Base-by-base conservation (phyloP, 2,888 invertebrate species). In the Orthosia cruda region DNA sequence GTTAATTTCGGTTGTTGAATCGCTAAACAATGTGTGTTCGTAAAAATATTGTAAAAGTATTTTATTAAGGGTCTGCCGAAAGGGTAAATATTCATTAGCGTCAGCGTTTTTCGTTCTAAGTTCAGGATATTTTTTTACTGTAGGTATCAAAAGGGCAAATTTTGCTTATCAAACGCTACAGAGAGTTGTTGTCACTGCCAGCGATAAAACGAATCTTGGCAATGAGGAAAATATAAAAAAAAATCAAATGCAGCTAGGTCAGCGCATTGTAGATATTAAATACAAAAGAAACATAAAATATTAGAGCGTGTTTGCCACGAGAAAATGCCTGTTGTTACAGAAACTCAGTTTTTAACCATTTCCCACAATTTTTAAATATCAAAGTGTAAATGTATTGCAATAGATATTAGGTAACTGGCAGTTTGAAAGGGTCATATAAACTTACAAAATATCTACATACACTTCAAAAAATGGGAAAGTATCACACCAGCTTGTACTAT, bases 31-130 rank as follows among this genome's bases (percentile, higher is more conserved):
- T 58, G 70, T 65, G 59, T 71, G 68, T 61, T 64, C 23, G 58
- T 72, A 66, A 79, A 74, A 84, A 74, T 69, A 77, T 78, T 77
- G 69, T 72, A 58, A 80, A 78, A 72, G 70, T 70, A 78, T 75
- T 79, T 75, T 75, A 85, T 73, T 67, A 81, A 78, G 67, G 78
- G 75, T 70, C 18, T 69, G 16, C 54, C n/a, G n/a, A 81, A 83
- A 81, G 52, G 70, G 75, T 63, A 72, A 67, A 78, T 75, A 75
- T 75, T 72, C 52, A 65, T 85, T 85, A 85, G 15, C 50, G 79
- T 84, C 83, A 71, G 83, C 73, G 50, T 79, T 84, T 71, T 85
- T 72, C 68, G 55, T 45, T 72, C 40, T 75, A 32, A 65, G 55
- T 18, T 69, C 15, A 4, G 58, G 18, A 26, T 47, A 32, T 74